These are phyloP conservation scores for Oegoconia quadripuncta DNA, from an alignment of 2,888 invertebrate genomes.

Conservation along the genomic window DNA sequence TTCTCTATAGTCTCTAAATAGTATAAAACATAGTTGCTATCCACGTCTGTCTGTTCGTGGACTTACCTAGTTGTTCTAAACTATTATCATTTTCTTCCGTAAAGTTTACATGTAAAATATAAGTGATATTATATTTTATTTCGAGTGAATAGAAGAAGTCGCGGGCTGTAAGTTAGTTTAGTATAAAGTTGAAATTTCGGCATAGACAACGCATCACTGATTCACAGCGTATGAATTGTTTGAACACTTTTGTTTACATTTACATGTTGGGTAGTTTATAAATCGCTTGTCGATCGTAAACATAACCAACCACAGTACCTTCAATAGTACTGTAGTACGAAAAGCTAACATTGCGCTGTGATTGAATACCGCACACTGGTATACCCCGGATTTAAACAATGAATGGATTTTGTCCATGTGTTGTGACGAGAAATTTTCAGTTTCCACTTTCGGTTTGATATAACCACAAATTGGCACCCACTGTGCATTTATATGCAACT, in stretches of 20 bases:
- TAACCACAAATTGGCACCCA: not conserved
- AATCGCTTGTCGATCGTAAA: not conserved
- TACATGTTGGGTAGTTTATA: too few relatives aligned
- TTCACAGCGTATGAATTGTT: too few relatives aligned
- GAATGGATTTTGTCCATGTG: constrained; percentile 6
- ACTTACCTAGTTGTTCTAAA: too few relatives aligned
- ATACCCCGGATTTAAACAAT: constrained; percentile 4
- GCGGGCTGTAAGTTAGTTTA: too few relatives aligned
- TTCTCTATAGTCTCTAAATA: not conserved
- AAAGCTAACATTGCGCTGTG: constrained; percentile 22
- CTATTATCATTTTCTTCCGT: too few relatives aligned
- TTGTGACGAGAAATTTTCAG: not conserved
- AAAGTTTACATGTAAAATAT: not conserved
- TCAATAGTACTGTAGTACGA: constrained; percentile 8
- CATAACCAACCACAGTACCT: not conserved
- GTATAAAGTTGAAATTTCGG: too few relatives aligned
- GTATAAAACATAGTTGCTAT: too few relatives aligned
- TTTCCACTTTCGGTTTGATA: constrained; percentile 1
- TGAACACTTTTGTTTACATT: too few relatives aligned
- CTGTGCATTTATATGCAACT: constrained; percentile 10
- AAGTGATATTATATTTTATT: not conserved
- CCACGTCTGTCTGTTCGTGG: too few relatives aligned
- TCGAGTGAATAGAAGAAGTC: too few relatives aligned
- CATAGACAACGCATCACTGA: too few relatives aligned
- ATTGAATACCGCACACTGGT: constrained; percentile 24